These are phyloP conservation scores for Chloromyia formosa DNA, from an alignment of 2,888 invertebrate species.

Conservation along the genomic window DNA sequence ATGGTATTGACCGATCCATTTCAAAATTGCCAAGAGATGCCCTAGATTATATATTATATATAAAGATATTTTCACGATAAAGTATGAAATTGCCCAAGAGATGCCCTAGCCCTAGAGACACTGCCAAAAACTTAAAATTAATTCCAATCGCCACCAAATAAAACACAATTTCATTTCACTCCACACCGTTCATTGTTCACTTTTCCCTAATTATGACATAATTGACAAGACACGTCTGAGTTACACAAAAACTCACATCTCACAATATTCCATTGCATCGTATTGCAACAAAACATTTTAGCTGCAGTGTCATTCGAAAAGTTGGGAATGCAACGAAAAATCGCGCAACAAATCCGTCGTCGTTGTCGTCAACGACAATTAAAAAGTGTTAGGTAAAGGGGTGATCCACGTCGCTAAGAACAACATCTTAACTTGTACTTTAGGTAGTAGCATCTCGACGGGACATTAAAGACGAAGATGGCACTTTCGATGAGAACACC, in stretches of 20 bases:
- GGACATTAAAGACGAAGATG: not conserved
- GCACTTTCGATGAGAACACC: not conserved
- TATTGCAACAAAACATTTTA: slow-evolving; percentile 5
- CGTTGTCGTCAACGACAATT: slow-evolving; percentile 33
- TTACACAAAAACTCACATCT: not conserved
- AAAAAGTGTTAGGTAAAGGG: slow-evolving; percentile 36
- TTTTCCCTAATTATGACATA: slow-evolving; percentile 31
- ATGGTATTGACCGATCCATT: too few relatives aligned
- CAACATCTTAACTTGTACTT: slow-evolving; percentile 16
- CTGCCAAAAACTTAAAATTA: too few relatives aligned
- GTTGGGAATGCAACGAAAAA: slow-evolving; percentile 12
- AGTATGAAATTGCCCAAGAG: too few relatives aligned
- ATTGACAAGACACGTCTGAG: slow-evolving; percentile 14
- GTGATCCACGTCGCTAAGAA: slow-evolving; percentile 20
- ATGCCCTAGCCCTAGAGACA: too few relatives aligned
- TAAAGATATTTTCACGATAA: too few relatives aligned
- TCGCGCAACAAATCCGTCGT: slow-evolving; percentile 35
- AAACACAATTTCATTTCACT: slow-evolving; percentile 9
- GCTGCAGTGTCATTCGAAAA: not conserved
- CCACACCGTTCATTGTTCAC: slow-evolving; percentile 12
- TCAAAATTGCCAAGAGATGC: too few relatives aligned
- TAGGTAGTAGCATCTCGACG: slow-evolving; percentile 3
- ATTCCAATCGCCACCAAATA: too few relatives aligned
- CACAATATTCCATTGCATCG: not conserved
- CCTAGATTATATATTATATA: too few relatives aligned